A percentile compares a stretch with the other conserved stretches of the same genome.
These are phyloP conservation scores for Stictonetta naevosa DNA, from an alignment of 2,113 vertebrate genomes.

Conservation along the genomic window DNA sequence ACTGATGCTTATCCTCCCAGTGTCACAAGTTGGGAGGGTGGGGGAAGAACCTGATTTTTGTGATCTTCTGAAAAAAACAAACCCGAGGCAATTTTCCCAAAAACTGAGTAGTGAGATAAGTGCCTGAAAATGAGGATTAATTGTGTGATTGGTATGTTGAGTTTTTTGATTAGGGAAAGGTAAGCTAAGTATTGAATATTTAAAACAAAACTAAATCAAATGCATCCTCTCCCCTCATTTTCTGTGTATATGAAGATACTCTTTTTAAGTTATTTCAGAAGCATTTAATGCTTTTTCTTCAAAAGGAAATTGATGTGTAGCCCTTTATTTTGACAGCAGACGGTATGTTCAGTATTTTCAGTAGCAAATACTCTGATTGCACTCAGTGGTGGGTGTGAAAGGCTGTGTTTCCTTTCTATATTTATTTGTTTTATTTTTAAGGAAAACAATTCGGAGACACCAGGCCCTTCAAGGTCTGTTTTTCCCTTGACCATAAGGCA, in stretches of 20 bases:
- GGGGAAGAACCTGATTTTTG: not conserved
- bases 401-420: not conserved
- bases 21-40: not conserved
- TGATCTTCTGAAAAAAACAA: fast-evolving
- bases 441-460: not conserved
- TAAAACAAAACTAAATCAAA: not conserved
- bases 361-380: not conserved
- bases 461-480: not conserved
- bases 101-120: not conserved
- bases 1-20: not conserved
- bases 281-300: not conserved
- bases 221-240: not conserved
- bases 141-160: not conserved
- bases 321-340: not conserved
- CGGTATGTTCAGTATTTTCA: not conserved
- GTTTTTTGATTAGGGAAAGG: not conserved
- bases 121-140: not conserved
- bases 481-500: constrained; percentile 1
- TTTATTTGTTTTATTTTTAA: constrained; percentile 2
- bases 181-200: not conserved
- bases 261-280: not conserved
- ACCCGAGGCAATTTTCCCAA: not conserved
- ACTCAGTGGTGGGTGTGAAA: not conserved
- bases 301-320: not conserved
- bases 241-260: not conserved